Conservation (phyloP, 2,797 vertebrate genomes). For the Malacoraja senta region DNA sequence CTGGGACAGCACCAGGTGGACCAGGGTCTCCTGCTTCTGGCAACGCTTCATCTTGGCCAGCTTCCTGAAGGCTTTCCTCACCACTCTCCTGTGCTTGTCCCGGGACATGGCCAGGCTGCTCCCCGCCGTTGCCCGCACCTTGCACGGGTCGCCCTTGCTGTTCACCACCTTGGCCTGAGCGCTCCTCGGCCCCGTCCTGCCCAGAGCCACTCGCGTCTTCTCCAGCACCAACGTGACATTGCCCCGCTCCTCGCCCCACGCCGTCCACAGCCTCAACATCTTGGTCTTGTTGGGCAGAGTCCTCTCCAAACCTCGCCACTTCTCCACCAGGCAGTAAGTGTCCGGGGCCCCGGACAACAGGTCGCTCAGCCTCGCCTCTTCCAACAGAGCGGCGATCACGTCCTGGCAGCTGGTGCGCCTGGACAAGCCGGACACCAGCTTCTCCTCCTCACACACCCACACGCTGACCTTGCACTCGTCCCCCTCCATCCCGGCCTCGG, state of each 20-base stretch:
- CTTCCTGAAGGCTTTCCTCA: slow-evolving; percentile 90
- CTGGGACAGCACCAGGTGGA: slow-evolving; percentile 90
- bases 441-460: slow-evolving; percentile 94
- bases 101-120: slow-evolving; percentile 61
- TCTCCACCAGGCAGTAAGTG: slow-evolving; percentile 90
- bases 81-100: slow-evolving; percentile 83
- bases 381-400: slow-evolving; percentile 77
- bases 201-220: slow-evolving; percentile 80
- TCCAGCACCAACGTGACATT: slow-evolving; percentile 91
- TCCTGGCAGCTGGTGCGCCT: slow-evolving; percentile 86
- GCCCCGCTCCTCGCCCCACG: slow-evolving; percentile 88
- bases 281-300: slow-evolving; percentile 85
- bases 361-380: slow-evolving; percentile 54
- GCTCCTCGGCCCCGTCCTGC: slow-evolving; percentile 80
- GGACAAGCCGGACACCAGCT: slow-evolving; percentile 83
- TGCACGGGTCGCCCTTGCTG: slow-evolving; percentile 52
- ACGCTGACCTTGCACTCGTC: slow-evolving; percentile 81
- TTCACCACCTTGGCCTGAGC: slow-evolving; percentile 86
- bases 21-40: slow-evolving; percentile 74
- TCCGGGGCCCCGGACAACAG: slow-evolving; percentile 74
- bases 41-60: slow-evolving; percentile 81
- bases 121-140: slow-evolving; percentile 52
- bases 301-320: slow-evolving; percentile 92
- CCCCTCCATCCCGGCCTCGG: slow-evolving; percentile 63
- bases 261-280: slow-evolving; percentile 81